Base-by-base conservation (phyloP, 2,797 vertebrate species). In the Remorina albescens region DNA sequence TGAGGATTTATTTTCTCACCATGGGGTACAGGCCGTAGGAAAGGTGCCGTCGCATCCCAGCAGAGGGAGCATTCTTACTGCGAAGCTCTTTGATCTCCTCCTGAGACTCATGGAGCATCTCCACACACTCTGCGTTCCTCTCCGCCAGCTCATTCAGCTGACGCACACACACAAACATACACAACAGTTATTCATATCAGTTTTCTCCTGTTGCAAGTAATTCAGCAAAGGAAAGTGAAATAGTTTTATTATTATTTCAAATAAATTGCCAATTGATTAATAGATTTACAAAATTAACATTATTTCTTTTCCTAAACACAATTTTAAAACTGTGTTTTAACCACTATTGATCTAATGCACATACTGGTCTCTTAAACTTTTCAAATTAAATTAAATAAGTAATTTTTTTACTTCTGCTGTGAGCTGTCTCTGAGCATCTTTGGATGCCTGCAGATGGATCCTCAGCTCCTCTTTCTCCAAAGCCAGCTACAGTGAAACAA, bases 381-480 rank as follows among this genome's bases (percentile, higher is more conserved):
- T 47, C 11, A 41, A 44, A 66, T 13, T 0, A 1, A 65, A 51
- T 54, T 8, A 11, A 12, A 41, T 46, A 10, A 46, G 10, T 21
- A n/a, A 3, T 30, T 30, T 30, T 30, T 30, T 30, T 60, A 99
- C 98, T 96, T 99, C 98, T 78, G 95, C 95, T 11, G 98, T 99
- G 71, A 99, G 95, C 60, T 98, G 96, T 49, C 97, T 94, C 88
- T 99, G 98, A 71, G 98, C 95, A 26, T 99, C 97, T 92, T 99
- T 99, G 74, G 98, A 99, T 61, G 98, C 97, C 87, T 98, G 96
- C 56, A 99, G 92, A 78, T 99, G 98, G 89, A 98, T 96, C 91
- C 96, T 96, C 76, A 99, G 90, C 86, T 99, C 98, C 80, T 99
- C 98, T 67, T 99, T 99, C 93, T 99, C 98, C 88, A 99, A 94